A percentile compares a stretch with the other conserved stretches of the same genome.
Conservation (phyloP, 1,140 invertebrate genomes). For the Cecropterus lyciades region DNA sequence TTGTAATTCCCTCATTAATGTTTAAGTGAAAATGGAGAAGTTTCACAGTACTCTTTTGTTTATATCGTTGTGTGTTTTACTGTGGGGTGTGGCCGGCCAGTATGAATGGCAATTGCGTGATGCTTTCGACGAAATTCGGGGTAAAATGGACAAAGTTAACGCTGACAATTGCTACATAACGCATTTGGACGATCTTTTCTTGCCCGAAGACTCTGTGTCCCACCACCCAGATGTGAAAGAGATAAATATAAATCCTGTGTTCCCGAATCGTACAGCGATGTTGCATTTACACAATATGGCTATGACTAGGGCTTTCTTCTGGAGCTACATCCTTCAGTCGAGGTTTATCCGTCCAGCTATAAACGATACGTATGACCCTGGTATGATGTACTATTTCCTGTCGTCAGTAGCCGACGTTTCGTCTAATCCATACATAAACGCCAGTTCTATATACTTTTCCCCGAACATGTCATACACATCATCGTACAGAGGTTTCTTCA, state of each 20-base stretch:
- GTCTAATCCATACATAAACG: conserved; percentile 96
- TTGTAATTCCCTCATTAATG: conserved; percentile 33
- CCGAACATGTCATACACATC: conserved; percentile 97
- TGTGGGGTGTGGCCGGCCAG: conserved; percentile 90
- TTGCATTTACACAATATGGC: conserved; percentile 98
- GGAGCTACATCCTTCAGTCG: conserved; percentile 97
- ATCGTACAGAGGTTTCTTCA: conserved; percentile 98
- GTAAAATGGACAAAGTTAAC: conserved; percentile 91
- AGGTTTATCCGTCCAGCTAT: conserved; percentile 94
- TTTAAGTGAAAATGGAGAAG: conserved; percentile 64
- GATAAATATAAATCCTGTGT: conserved; percentile 97
- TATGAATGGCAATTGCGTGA: conserved; percentile 96
- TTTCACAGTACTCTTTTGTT: conserved; percentile 60
- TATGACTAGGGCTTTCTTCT: conserved; percentile 96
- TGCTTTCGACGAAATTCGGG: conserved; percentile 93
- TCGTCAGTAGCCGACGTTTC: conserved; percentile 98
- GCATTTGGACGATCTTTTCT: conserved; percentile 92
- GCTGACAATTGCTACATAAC: conserved; percentile 95
- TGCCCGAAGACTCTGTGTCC: conserved; percentile 93
- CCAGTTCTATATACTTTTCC: conserved; percentile 96
- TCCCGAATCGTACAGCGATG: conserved; percentile 96
- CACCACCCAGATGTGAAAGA: conserved; percentile 98
- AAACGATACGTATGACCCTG: conserved; percentile 97
- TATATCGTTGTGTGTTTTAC: conserved; percentile 66
- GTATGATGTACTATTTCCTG: conserved; percentile 99